Base-by-base conservation (phyloP, 2,797 vertebrate genomes). In the Cryptoblepharus egeriae region DNA sequence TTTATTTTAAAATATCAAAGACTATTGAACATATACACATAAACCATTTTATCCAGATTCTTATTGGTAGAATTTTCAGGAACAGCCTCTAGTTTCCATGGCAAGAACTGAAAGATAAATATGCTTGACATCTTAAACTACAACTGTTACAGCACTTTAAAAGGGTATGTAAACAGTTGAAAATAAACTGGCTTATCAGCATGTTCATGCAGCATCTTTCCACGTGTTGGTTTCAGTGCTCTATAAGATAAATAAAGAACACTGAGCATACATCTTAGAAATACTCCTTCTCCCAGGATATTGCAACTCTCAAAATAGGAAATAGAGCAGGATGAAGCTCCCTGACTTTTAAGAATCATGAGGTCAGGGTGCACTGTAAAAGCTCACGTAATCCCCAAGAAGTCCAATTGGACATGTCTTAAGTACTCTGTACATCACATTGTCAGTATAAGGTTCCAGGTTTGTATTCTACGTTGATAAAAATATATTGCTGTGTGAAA, bases 31-130 rank as follows among this genome's bases (percentile, higher is more conserved):
- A 77, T 10, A 49, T 11, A 49, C 4, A 49, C 45, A 49, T 12
- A 49, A 49, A 11, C 45, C 45, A 49, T 49, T 49, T 49, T 49
- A 49, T 37, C 71, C 37, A 39, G n/a, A 79, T 73, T 68, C 76
- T 79, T 70, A 84, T 78, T 79, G 70, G 76, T 79, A 30, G 76
- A 49, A 28, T 68, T 79, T 68, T 82, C 74, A 84, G 70, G 70
- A 79, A 79, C 69, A 67, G 63, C 61, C 61, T 78, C 49, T 49
- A 74, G 75, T 79, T 73, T 74, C 76, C 76, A 74, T 68, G 76
- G 76, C 67, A 79, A 84, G 73, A 74, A 79, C 35, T 55, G 76
- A 70, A 79, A 84, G 82, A 73, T 79, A 68, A 79, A 84, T 70
- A 57, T 79, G 37, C n/a, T 49, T 68, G 69, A 26, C 70, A 70